Conservation (phyloP, 1,140 invertebrate genomes). For the Drosophila pectinifera region DNA sequence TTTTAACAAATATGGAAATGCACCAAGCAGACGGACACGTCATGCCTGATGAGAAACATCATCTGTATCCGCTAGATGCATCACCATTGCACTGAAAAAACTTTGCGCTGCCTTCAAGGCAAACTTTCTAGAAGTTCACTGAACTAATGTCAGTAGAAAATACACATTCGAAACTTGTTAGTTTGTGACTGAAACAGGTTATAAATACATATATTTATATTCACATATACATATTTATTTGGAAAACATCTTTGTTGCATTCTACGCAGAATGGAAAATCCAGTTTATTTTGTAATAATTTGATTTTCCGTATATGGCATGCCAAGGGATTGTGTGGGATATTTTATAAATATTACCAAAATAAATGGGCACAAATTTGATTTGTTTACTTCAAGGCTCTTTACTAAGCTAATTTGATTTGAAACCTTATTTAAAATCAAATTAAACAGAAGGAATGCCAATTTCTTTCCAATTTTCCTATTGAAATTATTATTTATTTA, state of each 20-base stretch:
- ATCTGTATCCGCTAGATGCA: conserved; percentile 1
- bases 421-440: too few relatives aligned
- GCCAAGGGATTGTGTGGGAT: background rate
- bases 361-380: background rate
- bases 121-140: conserved; percentile 39
- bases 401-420: background rate
- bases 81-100: background rate
- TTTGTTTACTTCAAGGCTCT: background rate
- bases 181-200: conserved; percentile 22
- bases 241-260: conserved; percentile 8
- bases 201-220: conserved; percentile 1
- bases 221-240: conserved; percentile 3
- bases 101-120: background rate
- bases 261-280: conserved; percentile 16
- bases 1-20: background rate
- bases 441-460: too few relatives aligned
- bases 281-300: conserved; percentile 2
- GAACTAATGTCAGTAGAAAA: conserved; percentile 25
- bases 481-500: too few relatives aligned
- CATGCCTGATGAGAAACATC: conserved; percentile 9
- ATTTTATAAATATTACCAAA: background rate
- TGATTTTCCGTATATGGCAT: background rate
- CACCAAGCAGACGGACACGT: background rate
- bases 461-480: background rate
- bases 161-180: background rate